phyloP scores from a whole-genome alignment of 1,140 invertebrate genomes.

The Zaprionus vittiger region DNA sequence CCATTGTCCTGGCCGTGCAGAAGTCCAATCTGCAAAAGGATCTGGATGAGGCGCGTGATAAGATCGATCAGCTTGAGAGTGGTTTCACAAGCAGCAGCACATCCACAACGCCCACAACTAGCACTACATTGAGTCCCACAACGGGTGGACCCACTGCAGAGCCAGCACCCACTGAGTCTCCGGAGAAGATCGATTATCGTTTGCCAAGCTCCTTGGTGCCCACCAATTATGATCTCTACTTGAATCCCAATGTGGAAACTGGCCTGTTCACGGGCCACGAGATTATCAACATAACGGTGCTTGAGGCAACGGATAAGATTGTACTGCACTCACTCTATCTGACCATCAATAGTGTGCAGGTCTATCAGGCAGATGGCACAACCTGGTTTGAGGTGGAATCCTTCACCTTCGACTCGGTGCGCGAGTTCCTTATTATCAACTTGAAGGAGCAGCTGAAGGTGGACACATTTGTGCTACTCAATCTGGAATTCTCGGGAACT shows the following conservation, averaged over 20 bases:
- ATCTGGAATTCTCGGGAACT: conserved; percentile 84
- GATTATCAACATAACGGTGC: conserved; percentile 87
- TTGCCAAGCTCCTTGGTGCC: conserved; percentile 89
- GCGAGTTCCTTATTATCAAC: conserved; percentile 73
- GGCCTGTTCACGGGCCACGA: conserved; percentile 90
- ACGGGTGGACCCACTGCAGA: conserved; percentile 9
- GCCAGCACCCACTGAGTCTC: conserved; percentile 37
- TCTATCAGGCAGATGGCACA: conserved; percentile 24
- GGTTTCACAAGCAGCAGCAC: conserved; percentile 45
- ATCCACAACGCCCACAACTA: conserved; percentile 22
- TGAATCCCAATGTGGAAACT: conserved; percentile 89
- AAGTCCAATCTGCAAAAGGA: conserved; percentile 61
- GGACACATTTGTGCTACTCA: conserved; percentile 27
- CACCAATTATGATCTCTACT: conserved; percentile 90
- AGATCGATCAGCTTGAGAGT: conserved; percentile 63
- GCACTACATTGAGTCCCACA: not conserved
- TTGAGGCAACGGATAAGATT: conserved; percentile 86
- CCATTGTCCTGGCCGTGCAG: conserved; percentile 84
- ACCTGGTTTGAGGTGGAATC: conserved; percentile 31
- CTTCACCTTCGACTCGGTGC: conserved; percentile 46
- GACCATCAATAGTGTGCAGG: conserved; percentile 36
- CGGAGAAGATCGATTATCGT: conserved; percentile 85
- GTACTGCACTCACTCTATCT: conserved; percentile 88
- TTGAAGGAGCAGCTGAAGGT: conserved; percentile 41
- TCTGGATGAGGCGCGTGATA: conserved; percentile 64